Evolutionary conservation across 2,797 vertebrate genomes (phyloP).

Genomic region (Enteromius anoplus): DNA sequence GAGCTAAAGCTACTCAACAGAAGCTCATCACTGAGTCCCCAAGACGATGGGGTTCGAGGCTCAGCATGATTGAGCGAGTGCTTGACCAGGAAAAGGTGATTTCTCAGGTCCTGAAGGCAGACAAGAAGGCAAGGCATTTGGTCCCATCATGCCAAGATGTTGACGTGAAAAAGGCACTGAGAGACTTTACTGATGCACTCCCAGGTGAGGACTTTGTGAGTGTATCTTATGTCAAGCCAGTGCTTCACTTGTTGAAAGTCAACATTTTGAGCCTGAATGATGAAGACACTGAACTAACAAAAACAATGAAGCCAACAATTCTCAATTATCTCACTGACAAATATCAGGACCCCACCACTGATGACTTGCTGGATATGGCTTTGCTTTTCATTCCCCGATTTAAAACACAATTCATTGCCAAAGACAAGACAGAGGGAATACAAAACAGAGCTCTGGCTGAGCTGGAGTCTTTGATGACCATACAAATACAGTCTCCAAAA

Average conservation of each 20-base stretch:
- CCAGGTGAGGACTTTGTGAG: neutral
- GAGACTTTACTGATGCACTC: conserved; percentile 6
- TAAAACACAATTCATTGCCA: conserved; percentile 2
- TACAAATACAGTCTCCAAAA: neutral
- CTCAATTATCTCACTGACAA: conserved; percentile 23
- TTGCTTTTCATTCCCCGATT: conserved; percentile 23
- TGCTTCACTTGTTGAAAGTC: conserved; percentile 22
- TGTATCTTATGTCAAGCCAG: neutral
- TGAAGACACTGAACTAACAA: conserved; percentile 37
- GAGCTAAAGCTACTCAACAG: neutral
- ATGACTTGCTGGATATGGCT: conserved; percentile 16
- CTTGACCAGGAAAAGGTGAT: conserved; percentile 13
- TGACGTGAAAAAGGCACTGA: neutral
- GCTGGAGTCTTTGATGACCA: neutral
- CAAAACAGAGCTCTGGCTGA: conserved; percentile 6
- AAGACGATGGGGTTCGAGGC: neutral
- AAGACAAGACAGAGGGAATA: neutral
- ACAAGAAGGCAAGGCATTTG: neutral
- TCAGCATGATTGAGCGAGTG: conserved; percentile 5
- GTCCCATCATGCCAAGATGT: neutral
- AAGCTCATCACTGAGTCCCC: neutral
- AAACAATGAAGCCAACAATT: conserved; percentile 27
- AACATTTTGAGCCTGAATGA: conserved; percentile 32
- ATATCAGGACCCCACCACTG: conserved; percentile 32
- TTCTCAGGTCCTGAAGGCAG: conserved; percentile 19